These are phyloP conservation scores for Nestor notabilis DNA, from an alignment of 2,113 vertebrate genomes.

Conservation along the genomic window DNA sequence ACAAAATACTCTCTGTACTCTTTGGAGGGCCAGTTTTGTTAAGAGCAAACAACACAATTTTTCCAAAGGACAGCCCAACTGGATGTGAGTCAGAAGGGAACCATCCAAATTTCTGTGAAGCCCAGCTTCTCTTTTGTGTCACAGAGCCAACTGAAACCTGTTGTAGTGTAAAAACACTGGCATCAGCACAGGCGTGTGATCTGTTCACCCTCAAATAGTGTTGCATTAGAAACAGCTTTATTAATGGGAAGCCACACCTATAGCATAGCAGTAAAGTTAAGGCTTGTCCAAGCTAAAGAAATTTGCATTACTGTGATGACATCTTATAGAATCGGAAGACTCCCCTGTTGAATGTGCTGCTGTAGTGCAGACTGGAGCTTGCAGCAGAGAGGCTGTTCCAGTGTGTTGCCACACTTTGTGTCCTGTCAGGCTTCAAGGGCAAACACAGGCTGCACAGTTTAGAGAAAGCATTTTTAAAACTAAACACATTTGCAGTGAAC, in stretches of 20 bases:
- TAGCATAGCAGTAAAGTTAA: not conserved
- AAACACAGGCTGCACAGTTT: not conserved
- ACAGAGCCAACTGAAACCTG: conserved; percentile 23
- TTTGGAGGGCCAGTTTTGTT: not conserved
- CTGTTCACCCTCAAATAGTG: not conserved
- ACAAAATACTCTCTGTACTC: conserved; percentile 4
- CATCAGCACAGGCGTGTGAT: not conserved
- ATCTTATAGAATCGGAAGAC: not conserved
- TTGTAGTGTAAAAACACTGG: not conserved
- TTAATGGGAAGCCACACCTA: not conserved
- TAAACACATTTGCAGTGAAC: not conserved
- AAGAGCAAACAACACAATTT: not conserved
- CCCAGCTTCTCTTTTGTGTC: not conserved
- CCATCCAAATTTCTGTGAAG: not conserved
- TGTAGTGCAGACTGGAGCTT: not conserved
- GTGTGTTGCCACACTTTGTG: not conserved
- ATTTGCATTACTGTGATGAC: not conserved
- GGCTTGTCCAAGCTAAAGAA: not conserved
- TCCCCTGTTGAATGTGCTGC: not conserved
- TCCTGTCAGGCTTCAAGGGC: not conserved
- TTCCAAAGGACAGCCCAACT: not conserved
- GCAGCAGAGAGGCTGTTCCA: not conserved
- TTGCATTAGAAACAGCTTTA: not conserved
- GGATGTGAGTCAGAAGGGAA: conserved; percentile 26
- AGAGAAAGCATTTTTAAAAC: not conserved